Evolutionary conservation across 2,797 vertebrate genomes (phyloP), one percentile per base, ranked within the genome.

Genomic region (Gallinago nigripennis): DNA sequence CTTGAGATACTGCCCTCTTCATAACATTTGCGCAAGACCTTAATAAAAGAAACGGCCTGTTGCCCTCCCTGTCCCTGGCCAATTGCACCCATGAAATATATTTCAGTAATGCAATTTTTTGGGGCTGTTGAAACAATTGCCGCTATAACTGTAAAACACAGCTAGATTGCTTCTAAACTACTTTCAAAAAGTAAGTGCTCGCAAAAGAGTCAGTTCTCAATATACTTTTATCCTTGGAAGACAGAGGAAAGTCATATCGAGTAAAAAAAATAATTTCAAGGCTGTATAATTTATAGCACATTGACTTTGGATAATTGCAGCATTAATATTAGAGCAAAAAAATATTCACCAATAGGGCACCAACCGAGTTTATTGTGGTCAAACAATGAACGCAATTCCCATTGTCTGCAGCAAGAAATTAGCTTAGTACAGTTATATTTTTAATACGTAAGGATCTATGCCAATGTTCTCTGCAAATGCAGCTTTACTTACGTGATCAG

Each of bases 1-100:
- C 99, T 99, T 98, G 98, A 98, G 98, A 99, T 99, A 99, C 98
- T 98, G 98, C 98, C 98, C 98, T 98, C 97, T 98, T 97, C 98
- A 97, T 98, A 98, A 98, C 98, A 98, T 98, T 98, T 98, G 97
- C 97, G 96, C 98, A 98, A 98, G 98, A 98, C 97, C 96, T 97
- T 96, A 97, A 98, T 98, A 98, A 98, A 98, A 98, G 97, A 98
- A 98, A 96, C 98, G 97, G 98, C 97, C 97, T 97, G 97, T 97
- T 98, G 98, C 98, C 98, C 98, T 98, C 97, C 98, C 98, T 98
- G 98, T 98, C 98, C 96, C 98, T 97, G 96, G 97, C 97, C 98
- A 98, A 98, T 98, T 98, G 98, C 98, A 98, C 98, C 98, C 97
- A 98, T 98, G 98, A 98, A 98, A 98, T 98, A 98, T 98, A 98